A percentile compares a stretch with the other conserved stretches of the same genome.
These are phyloP conservation scores for Sinohyriopsis cumingii DNA, from an alignment of 2,888 invertebrate genomes.

Conservation along the genomic window DNA sequence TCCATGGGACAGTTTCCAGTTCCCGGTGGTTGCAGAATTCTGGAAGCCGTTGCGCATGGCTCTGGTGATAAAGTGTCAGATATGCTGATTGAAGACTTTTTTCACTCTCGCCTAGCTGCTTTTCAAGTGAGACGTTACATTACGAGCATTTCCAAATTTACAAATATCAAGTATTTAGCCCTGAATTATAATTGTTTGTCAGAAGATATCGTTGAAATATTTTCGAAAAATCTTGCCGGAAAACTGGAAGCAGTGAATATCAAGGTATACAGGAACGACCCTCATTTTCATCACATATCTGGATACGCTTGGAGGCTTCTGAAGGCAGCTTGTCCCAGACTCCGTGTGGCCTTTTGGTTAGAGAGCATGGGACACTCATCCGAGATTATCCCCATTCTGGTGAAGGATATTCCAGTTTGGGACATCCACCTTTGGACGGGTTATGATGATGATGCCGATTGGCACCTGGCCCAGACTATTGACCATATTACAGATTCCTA, in stretches of 20 bases:
- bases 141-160: conserved; percentile 44
- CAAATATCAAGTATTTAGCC: conserved; percentile 47
- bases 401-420: conserved; percentile 50
- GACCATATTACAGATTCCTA: conserved; percentile 43
- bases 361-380: conserved; percentile 50
- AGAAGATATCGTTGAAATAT: conserved; percentile 47
- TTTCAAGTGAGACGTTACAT: conserved; percentile 44
- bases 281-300: conserved; percentile 56
- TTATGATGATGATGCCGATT: conserved; percentile 54
- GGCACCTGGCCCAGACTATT: conserved; percentile 48
- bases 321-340: conserved; percentile 40
- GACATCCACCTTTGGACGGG: conserved; percentile 63
- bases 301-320: conserved; percentile 46
- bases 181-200: conserved; percentile 60
- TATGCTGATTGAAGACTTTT: conserved; percentile 59
- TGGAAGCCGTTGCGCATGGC: conserved; percentile 49
- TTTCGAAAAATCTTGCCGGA: conserved; percentile 42
- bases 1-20: conserved; percentile 43
- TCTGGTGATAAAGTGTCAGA: conserved; percentile 45
- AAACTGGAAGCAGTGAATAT: conserved; percentile 49
- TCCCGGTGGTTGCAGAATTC: conserved; percentile 44
- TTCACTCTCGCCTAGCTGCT: conserved; percentile 48
- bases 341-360: conserved; percentile 56
- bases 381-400: conserved; percentile 48
- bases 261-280: conserved; percentile 56